Evolutionary conservation across 2,113 vertebrate species (phyloP).

Genomic region (Pandion haliaetus): DNA sequence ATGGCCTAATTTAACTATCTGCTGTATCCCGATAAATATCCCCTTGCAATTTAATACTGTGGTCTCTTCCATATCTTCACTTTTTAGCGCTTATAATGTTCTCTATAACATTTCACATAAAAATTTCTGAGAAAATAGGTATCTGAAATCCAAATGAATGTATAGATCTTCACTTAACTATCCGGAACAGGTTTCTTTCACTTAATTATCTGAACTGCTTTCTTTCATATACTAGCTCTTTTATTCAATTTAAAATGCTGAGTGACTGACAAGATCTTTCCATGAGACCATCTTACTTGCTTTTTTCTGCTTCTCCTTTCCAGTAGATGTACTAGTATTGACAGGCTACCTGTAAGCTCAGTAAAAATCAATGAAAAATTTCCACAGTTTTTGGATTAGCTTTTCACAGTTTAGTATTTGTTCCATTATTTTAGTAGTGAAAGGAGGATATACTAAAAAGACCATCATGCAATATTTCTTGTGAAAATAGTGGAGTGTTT

Average conservation of each 20-base stretch:
- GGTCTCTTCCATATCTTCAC: neutral
- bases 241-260: neutral
- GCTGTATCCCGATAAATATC: neutral
- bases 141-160: neutral
- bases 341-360: neutral
- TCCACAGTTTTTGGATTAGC: neutral
- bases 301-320: neutral
- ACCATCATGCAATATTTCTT: neutral
- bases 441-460: neutral
- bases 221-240: neutral
- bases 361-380: neutral
- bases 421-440: neutral
- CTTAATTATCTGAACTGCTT: neutral
- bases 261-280: neutral
- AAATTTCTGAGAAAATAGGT: neutral
- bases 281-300: neutral
- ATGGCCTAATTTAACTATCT: neutral
- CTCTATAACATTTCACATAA: neutral
- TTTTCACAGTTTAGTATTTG: neutral
- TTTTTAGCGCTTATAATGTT: neutral
- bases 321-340: neutral
- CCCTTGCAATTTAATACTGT: neutral
- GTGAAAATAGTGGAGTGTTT: neutral
- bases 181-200: neutral
- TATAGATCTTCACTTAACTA: neutral